Evolutionary conservation across 2,888 invertebrate genomes (phyloP).

Genomic region (Conchocele bisecta): DNA sequence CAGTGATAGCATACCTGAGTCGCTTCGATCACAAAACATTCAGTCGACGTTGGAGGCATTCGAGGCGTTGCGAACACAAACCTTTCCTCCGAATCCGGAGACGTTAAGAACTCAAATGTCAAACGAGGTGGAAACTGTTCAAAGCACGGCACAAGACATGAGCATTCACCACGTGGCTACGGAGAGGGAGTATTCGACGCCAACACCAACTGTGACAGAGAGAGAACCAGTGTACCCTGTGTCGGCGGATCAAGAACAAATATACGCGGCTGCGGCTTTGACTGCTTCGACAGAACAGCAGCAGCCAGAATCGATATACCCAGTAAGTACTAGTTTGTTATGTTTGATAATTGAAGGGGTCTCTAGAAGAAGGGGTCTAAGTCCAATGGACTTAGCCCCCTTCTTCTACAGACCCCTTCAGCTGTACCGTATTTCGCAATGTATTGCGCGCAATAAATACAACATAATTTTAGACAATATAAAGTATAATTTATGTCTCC

Average conservation of each 20-base stretch:
- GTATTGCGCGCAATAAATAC: too few relatives aligned
- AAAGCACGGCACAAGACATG: slow-evolving; percentile 58
- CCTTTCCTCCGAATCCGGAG: slow-evolving; percentile 52
- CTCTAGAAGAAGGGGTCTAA: too few relatives aligned
- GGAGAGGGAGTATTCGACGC: slow-evolving; percentile 48
- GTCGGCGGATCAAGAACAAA: slow-evolving; percentile 53
- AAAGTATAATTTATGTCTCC: too few relatives aligned
- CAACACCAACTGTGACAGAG: slow-evolving; percentile 37
- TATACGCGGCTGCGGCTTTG: slow-evolving; percentile 44
- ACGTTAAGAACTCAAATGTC: slow-evolving; percentile 31
- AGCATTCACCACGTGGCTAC: slow-evolving; percentile 49
- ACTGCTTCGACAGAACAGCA: too few relatives aligned
- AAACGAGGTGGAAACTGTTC: slow-evolving; percentile 47
- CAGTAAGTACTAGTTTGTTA: too few relatives aligned
- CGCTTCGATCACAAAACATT: slow-evolving; percentile 57
- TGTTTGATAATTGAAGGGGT: too few relatives aligned
- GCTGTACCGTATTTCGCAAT: too few relatives aligned
- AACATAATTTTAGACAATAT: too few relatives aligned
- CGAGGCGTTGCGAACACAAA: slow-evolving; percentile 57
- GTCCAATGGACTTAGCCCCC: too few relatives aligned
- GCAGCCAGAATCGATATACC: too few relatives aligned
- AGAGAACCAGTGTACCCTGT: slow-evolving; percentile 41
- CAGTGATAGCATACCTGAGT: slow-evolving; percentile 55
- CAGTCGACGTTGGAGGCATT: slow-evolving; percentile 56
- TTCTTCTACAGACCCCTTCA: too few relatives aligned